Evolutionary conservation across 2,797 vertebrate species (phyloP).

Genomic region (Ptychadena robeensis): DNA sequence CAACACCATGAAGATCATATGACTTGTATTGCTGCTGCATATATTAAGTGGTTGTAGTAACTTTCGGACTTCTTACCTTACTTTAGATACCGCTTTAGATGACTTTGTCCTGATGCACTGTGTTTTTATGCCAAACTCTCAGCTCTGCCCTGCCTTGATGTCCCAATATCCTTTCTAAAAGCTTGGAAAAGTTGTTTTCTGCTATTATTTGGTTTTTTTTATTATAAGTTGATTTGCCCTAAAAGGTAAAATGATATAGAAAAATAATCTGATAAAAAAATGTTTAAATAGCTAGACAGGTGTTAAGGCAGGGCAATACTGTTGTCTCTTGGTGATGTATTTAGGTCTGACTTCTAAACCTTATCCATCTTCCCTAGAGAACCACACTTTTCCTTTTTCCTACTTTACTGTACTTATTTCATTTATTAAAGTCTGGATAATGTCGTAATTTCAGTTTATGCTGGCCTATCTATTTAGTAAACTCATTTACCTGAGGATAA

Average conservation of each 20-base stretch:
- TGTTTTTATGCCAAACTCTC: constrained; percentile 93
- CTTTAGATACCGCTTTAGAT: constrained; percentile 86
- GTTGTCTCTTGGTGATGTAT: neutral
- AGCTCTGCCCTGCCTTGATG: constrained; percentile 90
- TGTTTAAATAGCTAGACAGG: too few species aligned
- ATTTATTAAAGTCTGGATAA: too few species aligned
- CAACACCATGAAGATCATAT: neutral
- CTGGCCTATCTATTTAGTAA: too few species aligned
- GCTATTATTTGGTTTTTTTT: neutral
- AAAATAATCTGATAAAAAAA: neutral
- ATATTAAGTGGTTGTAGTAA: neutral
- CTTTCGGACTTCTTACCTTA: neutral
- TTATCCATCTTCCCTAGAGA: too few species aligned
- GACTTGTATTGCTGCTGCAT: neutral
- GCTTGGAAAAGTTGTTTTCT: neutral
- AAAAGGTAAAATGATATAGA: neutral
- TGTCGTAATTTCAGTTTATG: too few species aligned
- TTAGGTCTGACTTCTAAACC: neutral
- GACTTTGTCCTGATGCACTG: constrained; percentile 97
- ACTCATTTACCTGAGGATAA: too few species aligned
- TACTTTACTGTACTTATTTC: too few species aligned
- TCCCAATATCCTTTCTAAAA: constrained; percentile 94
- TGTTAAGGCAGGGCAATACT: too few species aligned
- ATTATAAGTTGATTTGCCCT: too few species aligned
- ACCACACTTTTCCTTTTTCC: too few species aligned